These are phyloP conservation scores for Trichogramma dendrolimi DNA, from an alignment of 2,888 invertebrate genomes.

Conservation along the genomic window DNA sequence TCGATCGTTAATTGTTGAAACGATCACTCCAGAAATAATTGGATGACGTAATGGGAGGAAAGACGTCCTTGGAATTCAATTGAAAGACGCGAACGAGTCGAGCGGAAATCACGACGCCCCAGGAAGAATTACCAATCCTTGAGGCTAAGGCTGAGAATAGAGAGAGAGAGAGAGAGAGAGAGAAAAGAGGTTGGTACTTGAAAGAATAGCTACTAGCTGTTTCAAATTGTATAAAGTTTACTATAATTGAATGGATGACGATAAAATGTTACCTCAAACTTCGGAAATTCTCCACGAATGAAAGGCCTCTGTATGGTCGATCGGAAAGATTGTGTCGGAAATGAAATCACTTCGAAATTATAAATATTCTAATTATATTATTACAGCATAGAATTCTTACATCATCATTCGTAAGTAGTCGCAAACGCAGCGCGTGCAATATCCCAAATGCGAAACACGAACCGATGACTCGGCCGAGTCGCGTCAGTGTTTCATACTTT, in stretches of 20 bases:
- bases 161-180: constrained; percentile 10
- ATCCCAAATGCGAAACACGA: no score
- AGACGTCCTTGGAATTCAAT: constrained; percentile 31
- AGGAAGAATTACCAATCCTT: constrained; percentile 16
- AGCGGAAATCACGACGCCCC: constrained; percentile 32
- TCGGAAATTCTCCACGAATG: neutral
- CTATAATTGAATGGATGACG: constrained; percentile 22
- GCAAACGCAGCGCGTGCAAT: no score
- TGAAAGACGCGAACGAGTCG: constrained; percentile 31
- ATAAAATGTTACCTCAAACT: constrained; percentile 20
- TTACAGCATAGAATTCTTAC: neutral
- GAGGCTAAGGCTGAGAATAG: constrained; percentile 10
- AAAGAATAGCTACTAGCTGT: constrained; percentile 10
- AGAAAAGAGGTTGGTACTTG: constrained; percentile 3
- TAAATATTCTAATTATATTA: neutral
- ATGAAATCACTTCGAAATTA: neutral
- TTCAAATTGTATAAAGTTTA: constrained; percentile 24
- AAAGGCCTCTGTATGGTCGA: neutral
- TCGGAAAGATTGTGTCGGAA: neutral
- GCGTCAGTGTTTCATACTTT: no score
- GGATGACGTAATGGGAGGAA: constrained; percentile 37
- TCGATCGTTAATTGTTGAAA: constrained; percentile 42
- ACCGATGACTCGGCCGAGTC: no score
- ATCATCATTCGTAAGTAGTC: neutral
- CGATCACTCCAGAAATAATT: constrained; percentile 45